Evolutionary conservation across 1,140 invertebrate species (phyloP), one percentile per base, ranked within the genome.

Genomic region (Archivesica marissinica): DNA sequence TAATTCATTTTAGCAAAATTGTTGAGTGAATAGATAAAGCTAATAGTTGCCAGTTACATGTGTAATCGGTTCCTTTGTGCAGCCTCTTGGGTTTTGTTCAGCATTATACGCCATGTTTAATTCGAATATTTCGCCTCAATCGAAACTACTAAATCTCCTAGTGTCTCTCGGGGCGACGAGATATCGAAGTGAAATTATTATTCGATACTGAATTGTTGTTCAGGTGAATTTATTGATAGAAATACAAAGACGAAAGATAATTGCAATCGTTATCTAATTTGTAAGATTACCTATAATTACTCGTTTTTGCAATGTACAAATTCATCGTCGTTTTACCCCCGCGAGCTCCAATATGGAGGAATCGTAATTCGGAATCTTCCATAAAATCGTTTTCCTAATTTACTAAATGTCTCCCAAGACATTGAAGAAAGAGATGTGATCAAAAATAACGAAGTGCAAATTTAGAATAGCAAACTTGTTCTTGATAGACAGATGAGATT

Each of bases 221-320:
- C 80, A 75, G 68, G 50, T 74, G 50, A 83, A 38, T 54, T 20
- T 30, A 59, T 23, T 23, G 39, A 44, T 74, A 30, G 52, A 41
- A 74, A 83, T 83, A 41, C 66, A 83, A 72, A 83, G 80, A 79
- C 41, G 44, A 83, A 75, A 83, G 47, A 75, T 70, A 83, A 70
- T 83, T 50, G 68, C 25, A 75, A 83, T 61, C 56, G 41, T 56
- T 75, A 72, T 83, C 61, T 44, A 54, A 70, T 81, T 81, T 81
- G 79, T 72, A 81, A 81, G 30, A 81, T 72, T 81, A 81, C 79
- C 39, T 72, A 70, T 38, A 54, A 81, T 56, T 50, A 81, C 68
- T 61, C 72, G 44, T 38, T 68, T 64, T 56, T 33, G 38, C 44
- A 81, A 13, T 72, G 30, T 54, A 59, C 20, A 11, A 72, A 54